Conservation (phyloP, 2,113 vertebrate genomes). For the Nyctibius bracteatus region DNA sequence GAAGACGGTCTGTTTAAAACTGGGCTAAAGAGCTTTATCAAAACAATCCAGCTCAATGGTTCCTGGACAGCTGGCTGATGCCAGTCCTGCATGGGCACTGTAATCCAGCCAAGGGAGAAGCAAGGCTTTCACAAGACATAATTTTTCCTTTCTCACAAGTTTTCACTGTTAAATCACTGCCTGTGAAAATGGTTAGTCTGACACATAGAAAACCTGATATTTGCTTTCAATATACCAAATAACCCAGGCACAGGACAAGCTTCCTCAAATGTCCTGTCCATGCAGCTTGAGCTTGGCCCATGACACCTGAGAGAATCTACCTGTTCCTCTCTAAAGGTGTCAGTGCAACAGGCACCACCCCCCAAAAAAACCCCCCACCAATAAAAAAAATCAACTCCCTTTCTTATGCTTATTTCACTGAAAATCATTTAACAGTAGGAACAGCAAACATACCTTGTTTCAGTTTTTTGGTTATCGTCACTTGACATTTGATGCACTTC, state of each 20-base stretch:
- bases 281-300: not conserved
- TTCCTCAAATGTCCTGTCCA: not conserved
- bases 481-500: slow-evolving; percentile 98
- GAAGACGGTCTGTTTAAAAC: not conserved
- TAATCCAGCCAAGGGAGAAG: not conserved
- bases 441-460: slow-evolving; percentile 83
- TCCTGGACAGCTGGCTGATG: not conserved
- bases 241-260: not conserved
- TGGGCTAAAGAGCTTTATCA: not conserved
- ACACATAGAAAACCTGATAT: not conserved
- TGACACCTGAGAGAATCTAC: not conserved
- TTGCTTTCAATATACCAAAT: not conserved
- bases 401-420: not conserved
- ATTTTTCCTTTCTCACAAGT: not conserved
- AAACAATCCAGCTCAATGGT: not conserved
- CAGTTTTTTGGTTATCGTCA: slow-evolving; percentile 92
- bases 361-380: not conserved
- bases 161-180: not conserved
- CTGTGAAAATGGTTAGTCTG: not conserved
- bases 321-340: not conserved
- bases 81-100: not conserved
- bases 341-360: not conserved
- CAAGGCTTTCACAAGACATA: not conserved
- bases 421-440: not conserved
- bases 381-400: not conserved